phyloP scores from a whole-genome alignment of 2,797 vertebrate species.

The Scolopax rusticola region DNA sequence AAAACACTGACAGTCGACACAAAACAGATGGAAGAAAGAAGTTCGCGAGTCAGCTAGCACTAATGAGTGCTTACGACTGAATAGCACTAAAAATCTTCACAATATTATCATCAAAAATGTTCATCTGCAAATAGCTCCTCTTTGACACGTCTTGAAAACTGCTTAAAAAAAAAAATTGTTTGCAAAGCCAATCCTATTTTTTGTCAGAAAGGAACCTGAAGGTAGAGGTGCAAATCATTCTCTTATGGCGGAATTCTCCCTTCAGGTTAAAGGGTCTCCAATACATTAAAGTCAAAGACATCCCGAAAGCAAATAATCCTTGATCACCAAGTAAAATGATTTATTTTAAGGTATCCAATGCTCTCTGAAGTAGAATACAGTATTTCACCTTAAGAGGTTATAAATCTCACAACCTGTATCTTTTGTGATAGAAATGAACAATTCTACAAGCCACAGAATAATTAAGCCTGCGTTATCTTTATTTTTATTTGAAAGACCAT shows the following conservation, averaged over 20 bases:
- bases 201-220: background rate
- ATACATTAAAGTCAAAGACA: background rate
- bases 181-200: accelerated
- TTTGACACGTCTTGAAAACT: background rate
- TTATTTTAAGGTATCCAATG: background rate
- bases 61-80: background rate
- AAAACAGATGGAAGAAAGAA: background rate
- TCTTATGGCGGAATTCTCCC: background rate
- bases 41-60: background rate
- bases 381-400: background rate
- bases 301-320: background rate
- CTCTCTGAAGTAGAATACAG: background rate
- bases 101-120: background rate
- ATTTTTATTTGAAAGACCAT: background rate
- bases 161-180: background rate
- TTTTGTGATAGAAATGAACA: background rate
- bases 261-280: background rate
- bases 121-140: background rate
- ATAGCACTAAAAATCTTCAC: background rate
- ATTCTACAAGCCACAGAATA: background rate
- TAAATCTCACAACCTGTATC: background rate
- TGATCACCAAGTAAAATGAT: background rate
- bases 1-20: background rate
- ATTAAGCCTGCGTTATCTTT: background rate
- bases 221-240: background rate